Base-by-base conservation (phyloP, 2,888 invertebrate genomes). In the Tipula unca region DNA sequence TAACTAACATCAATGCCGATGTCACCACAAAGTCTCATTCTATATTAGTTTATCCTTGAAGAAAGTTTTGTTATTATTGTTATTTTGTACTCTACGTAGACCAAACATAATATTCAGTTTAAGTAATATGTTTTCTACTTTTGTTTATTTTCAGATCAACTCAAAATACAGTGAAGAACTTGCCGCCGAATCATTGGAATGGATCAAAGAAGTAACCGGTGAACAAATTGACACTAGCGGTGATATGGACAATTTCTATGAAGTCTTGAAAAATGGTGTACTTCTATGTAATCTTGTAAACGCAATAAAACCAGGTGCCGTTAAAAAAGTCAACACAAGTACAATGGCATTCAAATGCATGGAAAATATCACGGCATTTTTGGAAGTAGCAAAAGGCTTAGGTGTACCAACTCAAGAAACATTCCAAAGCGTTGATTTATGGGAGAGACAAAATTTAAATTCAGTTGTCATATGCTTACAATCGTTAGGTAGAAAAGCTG, bases 271-370 rank as follows among this genome's bases (percentile, higher is more conserved):
- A 91, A 96, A 98, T 91, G 99, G 99, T 86, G 94, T 94, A 85
- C 91, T 98, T 84, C 93, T 99, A 85, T 98, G 98, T 96, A 96
- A 95, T 90, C 91, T 98, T 88, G 96, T 95, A 32, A 99, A 99
- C 91, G 93, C 93, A 87, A 94, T 99, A 88, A 94, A 97, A 90
- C 94, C 96, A 0, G 96, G 95, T 83, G 93, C 94, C 85, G 95
- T 99, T 86, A 98, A 97, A 92, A 98, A 98, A 92, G 94, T 99
- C 88, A 98, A 99, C 91, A 94, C 94, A 88, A 96, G 95, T 86
- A 94, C 94, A 89, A 96, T 97, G 95, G 98, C 97, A 86, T 99
- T 99, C 92, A 98, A 98, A 90, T 98, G 98, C 91, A 99, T 99
- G 99, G 99, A 99, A 92, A 99, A 99, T 91, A 99, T 99, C 88